These are phyloP conservation scores for Eristalinus aeneus DNA, from an alignment of 2,888 invertebrate species.

Conservation along the genomic window DNA sequence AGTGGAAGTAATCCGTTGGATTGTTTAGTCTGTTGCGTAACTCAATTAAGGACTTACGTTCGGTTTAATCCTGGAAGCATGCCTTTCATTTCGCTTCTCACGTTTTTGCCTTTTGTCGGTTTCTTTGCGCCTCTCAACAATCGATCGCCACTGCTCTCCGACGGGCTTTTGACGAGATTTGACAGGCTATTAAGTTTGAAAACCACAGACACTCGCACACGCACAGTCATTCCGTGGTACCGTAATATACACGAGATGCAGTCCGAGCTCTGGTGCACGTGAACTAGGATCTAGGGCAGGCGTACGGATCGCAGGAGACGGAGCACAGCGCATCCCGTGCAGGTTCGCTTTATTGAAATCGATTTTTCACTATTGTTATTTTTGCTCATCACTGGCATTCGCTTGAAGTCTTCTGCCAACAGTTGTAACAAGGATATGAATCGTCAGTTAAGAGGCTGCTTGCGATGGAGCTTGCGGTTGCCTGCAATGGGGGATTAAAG, in stretches of 20 bases:
- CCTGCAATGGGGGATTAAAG: background rate
- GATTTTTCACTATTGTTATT: background rate
- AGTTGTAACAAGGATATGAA: background rate
- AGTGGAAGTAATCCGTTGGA: constrained; percentile 8
- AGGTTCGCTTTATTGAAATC: background rate
- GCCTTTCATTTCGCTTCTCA: background rate
- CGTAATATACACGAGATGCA: background rate
- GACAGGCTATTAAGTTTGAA: background rate
- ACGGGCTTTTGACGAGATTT: background rate
- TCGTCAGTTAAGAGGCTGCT: background rate
- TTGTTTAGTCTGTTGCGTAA: constrained; percentile 18
- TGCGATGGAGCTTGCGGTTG: background rate
- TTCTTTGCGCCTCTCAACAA: background rate
- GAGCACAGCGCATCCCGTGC: background rate
- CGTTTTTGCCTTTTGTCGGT: background rate
- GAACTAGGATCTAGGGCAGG: background rate
- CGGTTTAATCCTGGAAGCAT: background rate
- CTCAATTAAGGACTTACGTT: constrained; percentile 17
- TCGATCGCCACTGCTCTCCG: background rate
- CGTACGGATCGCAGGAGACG: background rate
- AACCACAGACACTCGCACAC: background rate
- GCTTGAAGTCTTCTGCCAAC: background rate
- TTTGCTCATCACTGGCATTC: background rate
- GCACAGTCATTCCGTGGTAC: background rate
- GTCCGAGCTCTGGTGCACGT: background rate